Base-by-base conservation (phyloP, 2,888 invertebrate genomes). In the Drosophila infuscata region DNA sequence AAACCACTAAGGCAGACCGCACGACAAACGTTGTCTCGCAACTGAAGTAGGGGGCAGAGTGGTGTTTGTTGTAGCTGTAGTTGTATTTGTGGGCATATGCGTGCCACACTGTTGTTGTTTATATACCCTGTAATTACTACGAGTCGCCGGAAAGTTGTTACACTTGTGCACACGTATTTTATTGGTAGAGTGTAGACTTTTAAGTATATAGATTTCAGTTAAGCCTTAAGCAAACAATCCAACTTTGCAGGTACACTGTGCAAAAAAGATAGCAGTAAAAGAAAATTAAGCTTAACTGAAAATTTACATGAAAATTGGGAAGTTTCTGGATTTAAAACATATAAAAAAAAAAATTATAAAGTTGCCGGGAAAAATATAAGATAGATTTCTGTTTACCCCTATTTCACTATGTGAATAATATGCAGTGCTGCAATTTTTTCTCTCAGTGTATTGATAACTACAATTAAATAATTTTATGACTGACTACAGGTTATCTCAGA, bases 1-100 rank as follows among this genome's bases (percentile, higher is more conserved):
- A 65, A 70, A 74, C 81, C 76, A 56, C 67, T 20, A 41, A 46
- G 70, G 61, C 67, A 74, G 82, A 85, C 90, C 85, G 61, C 86
- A 90, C 61, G 63, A 72, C 61, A 68, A 61, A 52, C 57, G 58
- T 57, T 74, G 74, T 75, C 67, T 71, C 60, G 38, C 36, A 57
- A n/a, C 49, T 52, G 25, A 25, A 46, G 25, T 8, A 4, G 15
- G 15, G 20, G 46, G 46, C 46, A 25, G 25, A 25, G 46, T 25
- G 15, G 1, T 46, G 25, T 15, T 15, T 46, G 46, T 4, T 8
- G 46, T 4, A 29, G 35, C 35, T 53, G 15, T 35, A 9, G 53
- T 25, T 35, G 53, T 46, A 12, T 15, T 36, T 29, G 29, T 8
- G 17, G 29, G 46, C 46, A 56, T 56, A 29, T 56, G 38, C 29